Percentiles rank a stretch among this genome's conserved stretches.
phyloP scores from a whole-genome alignment of 2,797 vertebrate species.

The Staurois parvus region DNA sequence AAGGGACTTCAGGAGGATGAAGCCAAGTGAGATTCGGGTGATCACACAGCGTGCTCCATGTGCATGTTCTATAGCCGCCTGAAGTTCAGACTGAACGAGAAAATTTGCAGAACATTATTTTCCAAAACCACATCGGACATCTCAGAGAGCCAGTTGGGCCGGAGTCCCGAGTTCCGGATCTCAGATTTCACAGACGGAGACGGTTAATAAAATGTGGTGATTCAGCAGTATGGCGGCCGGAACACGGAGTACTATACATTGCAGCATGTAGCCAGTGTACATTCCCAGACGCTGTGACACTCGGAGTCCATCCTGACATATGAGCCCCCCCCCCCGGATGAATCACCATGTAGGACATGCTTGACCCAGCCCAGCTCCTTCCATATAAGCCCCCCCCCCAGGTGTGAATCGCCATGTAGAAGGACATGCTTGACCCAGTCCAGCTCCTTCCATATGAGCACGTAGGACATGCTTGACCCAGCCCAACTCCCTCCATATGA shows the following conservation, averaged over 20 bases:
- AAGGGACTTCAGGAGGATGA: no score
- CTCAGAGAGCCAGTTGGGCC: background rate
- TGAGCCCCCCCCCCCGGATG: constrained; percentile 1
- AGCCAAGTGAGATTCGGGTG: no score
- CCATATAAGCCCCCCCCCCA: background rate
- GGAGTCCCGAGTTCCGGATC: background rate
- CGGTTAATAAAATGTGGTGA: constrained; percentile 40
- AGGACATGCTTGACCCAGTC: background rate
- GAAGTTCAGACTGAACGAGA: background rate
- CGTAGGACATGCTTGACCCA: background rate
- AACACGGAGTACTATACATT: background rate
- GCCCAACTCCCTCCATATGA: background rate
- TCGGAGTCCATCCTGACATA: constrained; percentile 18
- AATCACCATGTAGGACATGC: constrained; percentile 14
- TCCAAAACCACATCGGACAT: no score
- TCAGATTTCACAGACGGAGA: constrained; percentile 33
- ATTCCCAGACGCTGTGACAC: constrained; percentile 44
- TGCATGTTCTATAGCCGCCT: no score
- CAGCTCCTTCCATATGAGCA: constrained; percentile 8
- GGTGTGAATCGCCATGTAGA: constrained; percentile 25
- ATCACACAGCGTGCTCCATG: no score
- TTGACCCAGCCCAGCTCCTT: background rate
- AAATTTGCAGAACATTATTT: no score
- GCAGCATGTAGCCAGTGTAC: background rate
- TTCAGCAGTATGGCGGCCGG: constrained; percentile 35